These are phyloP conservation scores for Percopsis omiscomaycus DNA, from an alignment of 2,797 vertebrate genomes.

Conservation along the genomic window DNA sequence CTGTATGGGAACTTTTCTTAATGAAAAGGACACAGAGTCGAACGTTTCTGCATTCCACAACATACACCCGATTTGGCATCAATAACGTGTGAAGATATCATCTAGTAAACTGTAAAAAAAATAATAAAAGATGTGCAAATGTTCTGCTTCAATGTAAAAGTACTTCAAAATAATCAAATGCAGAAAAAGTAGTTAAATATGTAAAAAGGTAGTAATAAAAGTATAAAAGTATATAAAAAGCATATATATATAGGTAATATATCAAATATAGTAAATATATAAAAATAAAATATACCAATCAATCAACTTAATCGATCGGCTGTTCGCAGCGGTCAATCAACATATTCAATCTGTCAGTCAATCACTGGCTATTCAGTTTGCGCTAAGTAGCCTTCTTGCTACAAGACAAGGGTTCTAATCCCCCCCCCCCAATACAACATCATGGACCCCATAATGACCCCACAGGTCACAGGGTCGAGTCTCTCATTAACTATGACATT, in stretches of 20 bases:
- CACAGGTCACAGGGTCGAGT: constrained; percentile 54
- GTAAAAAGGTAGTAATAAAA: background rate
- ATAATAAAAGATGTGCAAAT: no score
- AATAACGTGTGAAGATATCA: no score
- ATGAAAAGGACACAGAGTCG: constrained; percentile 67
- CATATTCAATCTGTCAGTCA: constrained; percentile 43
- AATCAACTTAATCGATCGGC: constrained; percentile 22
- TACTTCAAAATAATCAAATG: no score
- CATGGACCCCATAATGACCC: constrained; percentile 52
- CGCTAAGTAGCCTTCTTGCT: constrained; percentile 31
- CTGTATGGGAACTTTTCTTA: constrained; percentile 75
- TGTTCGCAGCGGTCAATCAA: constrained; percentile 36
- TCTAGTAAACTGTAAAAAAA: no score
- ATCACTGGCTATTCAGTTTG: constrained; percentile 35
- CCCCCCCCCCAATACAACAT: constrained; percentile 24
- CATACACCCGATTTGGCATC: no score
- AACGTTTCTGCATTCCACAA: constrained; percentile 8
- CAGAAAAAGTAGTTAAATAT: constrained; percentile 24
- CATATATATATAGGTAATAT: background rate
- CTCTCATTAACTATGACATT: constrained; percentile 55
- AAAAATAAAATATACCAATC: background rate
- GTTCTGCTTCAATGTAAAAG: no score
- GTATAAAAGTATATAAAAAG: background rate
- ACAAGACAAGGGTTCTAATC: constrained; percentile 44
- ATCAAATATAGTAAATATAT: background rate